Base-by-base conservation (phyloP, 2,797 vertebrate genomes). In the Cygnus olor region DNA sequence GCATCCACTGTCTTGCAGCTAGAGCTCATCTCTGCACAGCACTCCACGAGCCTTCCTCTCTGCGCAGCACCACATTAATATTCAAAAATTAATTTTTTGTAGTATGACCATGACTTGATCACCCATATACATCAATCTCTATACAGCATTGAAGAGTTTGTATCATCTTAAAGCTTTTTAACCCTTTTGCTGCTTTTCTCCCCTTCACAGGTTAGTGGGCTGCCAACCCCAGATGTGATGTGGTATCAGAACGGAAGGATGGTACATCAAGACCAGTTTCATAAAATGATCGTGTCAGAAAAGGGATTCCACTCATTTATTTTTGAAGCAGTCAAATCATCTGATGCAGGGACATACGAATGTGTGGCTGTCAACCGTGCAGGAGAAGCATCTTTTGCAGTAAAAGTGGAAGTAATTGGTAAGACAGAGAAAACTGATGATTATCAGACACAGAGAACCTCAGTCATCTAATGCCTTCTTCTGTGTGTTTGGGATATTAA, bases 251-350 rank as follows among this genome's bases (percentile, higher is more conserved):
- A 99, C 4, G 98, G 99, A 53, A 99, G 98, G 97, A 98, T 98
- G 88, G 98, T 99, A 66, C 98, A 99, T 20, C 98, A 99, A 16
- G 99, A 99, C 60, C 98, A 99, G 87, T 98, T 99, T 95, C 99
- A 99, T 72, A 99, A 99, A 98, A 99, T 99, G 99, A 97, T 99
- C 90, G 99, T 99, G 94, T 99, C 99, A 94, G 99, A 99, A 96
- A 99, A 99, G 79, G 99, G 98, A 65, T 98, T 99, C 97, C 99
- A 99, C 96, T 99, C 99, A 0, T 99, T 99, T 95, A 99, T 99
- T 97, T 99, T 99, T 64, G 99, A 99, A 98, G 98, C 99, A 15
- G 98, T 99, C 82, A 99, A 98, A 4, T 97, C 98, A 86, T 98
- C 99, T 84, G 99, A 99, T 36, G 99, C 98, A 30, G 99, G 99